These are phyloP conservation scores for Hetaerina americana DNA, from an alignment of 1,140 invertebrate species.

Conservation along the genomic window DNA sequence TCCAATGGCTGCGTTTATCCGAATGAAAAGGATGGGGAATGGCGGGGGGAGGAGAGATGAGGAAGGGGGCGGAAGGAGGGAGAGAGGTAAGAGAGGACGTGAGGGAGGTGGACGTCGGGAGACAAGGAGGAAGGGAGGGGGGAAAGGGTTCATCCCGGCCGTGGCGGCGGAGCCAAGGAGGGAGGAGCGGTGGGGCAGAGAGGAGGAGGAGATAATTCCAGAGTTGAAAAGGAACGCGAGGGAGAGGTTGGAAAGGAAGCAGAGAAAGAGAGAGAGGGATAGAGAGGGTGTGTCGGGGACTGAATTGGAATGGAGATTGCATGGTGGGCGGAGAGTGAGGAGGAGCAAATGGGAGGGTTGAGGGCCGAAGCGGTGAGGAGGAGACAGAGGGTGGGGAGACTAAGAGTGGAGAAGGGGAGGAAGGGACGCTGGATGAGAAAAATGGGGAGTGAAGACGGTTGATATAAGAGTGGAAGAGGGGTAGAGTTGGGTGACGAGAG, in stretches of 20 bases:
- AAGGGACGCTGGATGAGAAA: background rate
- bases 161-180: background rate
- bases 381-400: background rate
- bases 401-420: background rate
- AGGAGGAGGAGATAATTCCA: background rate
- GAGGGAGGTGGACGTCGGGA: background rate
- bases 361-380: background rate
- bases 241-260: background rate
- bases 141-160: background rate
- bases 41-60: background rate
- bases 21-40: background rate
- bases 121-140: background rate
- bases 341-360: no score
- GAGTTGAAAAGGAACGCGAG: background rate
- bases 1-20: background rate
- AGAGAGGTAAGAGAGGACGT: background rate
- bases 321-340: no score
- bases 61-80: background rate
- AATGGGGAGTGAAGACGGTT: background rate
- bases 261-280: background rate
- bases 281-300: background rate
- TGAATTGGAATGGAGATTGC: no score
- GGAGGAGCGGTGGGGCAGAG: background rate
- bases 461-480: background rate
- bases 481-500: background rate